phyloP scores from a whole-genome alignment of 1,140 invertebrate genomes.

The Aphidius gifuensis region DNA sequence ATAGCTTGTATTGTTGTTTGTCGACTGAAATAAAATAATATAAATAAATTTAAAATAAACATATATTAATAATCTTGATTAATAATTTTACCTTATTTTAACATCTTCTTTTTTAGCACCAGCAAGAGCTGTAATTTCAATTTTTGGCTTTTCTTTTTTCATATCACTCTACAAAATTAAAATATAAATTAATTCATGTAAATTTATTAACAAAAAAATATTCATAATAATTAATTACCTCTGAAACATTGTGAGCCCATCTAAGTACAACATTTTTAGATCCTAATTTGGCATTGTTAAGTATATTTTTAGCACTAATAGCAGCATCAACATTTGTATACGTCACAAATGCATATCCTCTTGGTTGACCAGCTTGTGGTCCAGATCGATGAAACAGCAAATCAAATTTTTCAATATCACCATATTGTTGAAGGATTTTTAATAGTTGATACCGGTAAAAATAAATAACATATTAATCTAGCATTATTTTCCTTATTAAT shows the following conservation, averaged over 20 bases:
- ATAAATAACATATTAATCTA: constrained; percentile 34
- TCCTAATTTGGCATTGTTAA: constrained; percentile 75
- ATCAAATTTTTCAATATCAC: constrained; percentile 89
- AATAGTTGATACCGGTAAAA: constrained; percentile 85
- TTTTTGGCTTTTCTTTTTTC: constrained; percentile 69
- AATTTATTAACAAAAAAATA: constrained; percentile 4
- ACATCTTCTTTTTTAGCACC: constrained; percentile 66
- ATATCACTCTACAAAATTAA: constrained; percentile 56
- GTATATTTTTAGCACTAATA: constrained; percentile 61
- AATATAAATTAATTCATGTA: constrained; percentile 6
- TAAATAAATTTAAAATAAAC: not conserved
- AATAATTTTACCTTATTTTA: constrained; percentile 56
- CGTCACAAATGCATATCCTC: constrained; percentile 92
- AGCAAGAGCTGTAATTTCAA: constrained; percentile 72
- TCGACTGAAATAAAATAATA: constrained; percentile 56
- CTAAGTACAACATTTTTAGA: constrained; percentile 74
- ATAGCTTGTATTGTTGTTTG: constrained; percentile 80
- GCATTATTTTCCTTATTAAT: constrained; percentile 4
- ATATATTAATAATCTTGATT: constrained; percentile 16
- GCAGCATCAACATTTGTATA: constrained; percentile 69
- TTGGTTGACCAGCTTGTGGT: constrained; percentile 79
- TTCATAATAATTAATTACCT: constrained; percentile 42
- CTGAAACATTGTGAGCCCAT: constrained; percentile 74
- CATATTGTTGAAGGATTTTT: constrained; percentile 91
- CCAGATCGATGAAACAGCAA: constrained; percentile 88